These are phyloP conservation scores for Periophthalmodon schlosseri DNA, from an alignment of 2,113 vertebrate genomes.

Conservation along the genomic window DNA sequence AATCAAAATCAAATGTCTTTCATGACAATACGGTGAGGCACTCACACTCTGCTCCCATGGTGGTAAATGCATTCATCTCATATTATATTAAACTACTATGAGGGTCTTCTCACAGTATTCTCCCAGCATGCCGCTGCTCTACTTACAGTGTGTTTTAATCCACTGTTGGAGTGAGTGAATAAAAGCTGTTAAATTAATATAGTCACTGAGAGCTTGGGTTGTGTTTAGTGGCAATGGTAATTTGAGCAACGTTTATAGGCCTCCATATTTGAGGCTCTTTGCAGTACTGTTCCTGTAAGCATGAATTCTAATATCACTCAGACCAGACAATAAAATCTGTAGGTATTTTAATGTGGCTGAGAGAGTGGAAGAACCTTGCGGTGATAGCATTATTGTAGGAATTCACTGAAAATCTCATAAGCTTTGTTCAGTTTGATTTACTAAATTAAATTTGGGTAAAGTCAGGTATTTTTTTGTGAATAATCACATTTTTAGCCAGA, in stretches of 20 bases:
- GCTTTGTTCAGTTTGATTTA: background rate
- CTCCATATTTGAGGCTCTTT: conserved; percentile 38
- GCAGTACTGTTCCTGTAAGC: conserved; percentile 18
- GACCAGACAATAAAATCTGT: conserved; percentile 28
- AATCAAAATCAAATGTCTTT: background rate
- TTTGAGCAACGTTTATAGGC: conserved; percentile 35
- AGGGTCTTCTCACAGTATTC: background rate
- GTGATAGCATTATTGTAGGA: conserved; percentile 18
- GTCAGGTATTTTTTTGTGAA: background rate
- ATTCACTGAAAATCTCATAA: background rate
- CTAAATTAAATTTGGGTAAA: background rate
- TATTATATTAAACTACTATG: background rate
- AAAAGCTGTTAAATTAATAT: conserved; percentile 16
- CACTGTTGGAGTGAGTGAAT: conserved; percentile 20
- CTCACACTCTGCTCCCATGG: background rate
- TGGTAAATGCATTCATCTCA: background rate
- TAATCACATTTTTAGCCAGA: no score
- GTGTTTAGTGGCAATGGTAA: conserved; percentile 25
- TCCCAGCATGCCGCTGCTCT: conserved; percentile 9
- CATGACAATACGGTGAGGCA: background rate
- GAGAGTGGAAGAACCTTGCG: conserved; percentile 22
- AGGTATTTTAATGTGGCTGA: conserved; percentile 14
- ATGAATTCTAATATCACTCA: conserved; percentile 19
- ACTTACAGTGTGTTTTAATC: conserved; percentile 23
- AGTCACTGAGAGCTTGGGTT: conserved; percentile 6